phyloP scores from a whole-genome alignment of 1,140 invertebrate species.

The Orussus abietinus region DNA sequence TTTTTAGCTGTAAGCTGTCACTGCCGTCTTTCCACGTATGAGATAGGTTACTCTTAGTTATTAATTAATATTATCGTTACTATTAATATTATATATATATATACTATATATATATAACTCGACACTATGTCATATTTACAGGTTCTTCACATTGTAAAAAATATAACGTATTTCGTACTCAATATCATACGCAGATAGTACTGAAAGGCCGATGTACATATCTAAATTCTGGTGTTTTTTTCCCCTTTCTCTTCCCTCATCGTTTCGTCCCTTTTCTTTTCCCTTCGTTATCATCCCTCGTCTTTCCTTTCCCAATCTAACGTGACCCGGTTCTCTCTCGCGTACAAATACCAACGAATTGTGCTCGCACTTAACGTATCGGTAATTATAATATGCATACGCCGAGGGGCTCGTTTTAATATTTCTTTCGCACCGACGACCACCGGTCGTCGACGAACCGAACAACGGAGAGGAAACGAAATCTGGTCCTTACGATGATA shows the following conservation, averaged over 20 bases:
- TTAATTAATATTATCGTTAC: constrained; percentile 13
- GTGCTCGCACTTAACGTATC: too few species aligned
- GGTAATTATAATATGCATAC: too few species aligned
- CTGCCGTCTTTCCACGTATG: constrained; percentile 26
- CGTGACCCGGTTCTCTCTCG: constrained; percentile 27
- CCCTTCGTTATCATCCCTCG: constrained; percentile 12
- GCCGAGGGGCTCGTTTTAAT: too few species aligned
- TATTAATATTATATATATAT: constrained; percentile 26
- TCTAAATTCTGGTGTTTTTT: constrained; percentile 45
- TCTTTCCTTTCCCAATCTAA: constrained; percentile 23
- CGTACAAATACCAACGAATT: neutral
- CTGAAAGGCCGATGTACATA: constrained; percentile 52
- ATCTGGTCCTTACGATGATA: constrained; percentile 34
- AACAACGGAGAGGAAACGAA: constrained; percentile 13
- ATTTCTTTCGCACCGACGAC: too few species aligned
- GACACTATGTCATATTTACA: constrained; percentile 52
- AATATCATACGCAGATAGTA: constrained; percentile 52
- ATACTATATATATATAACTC: constrained; percentile 39
- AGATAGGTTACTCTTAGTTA: constrained; percentile 23
- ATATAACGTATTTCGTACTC: constrained; percentile 53
- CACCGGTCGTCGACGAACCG: too few species aligned
- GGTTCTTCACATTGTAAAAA: constrained; percentile 52
- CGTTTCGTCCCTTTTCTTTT: constrained; percentile 11
- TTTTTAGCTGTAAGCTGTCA: constrained; percentile 26
- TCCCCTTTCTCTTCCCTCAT: constrained; percentile 15